Evolutionary conservation across 2,797 vertebrate species (phyloP).

Genomic region (Tauraco hartlaubi): DNA sequence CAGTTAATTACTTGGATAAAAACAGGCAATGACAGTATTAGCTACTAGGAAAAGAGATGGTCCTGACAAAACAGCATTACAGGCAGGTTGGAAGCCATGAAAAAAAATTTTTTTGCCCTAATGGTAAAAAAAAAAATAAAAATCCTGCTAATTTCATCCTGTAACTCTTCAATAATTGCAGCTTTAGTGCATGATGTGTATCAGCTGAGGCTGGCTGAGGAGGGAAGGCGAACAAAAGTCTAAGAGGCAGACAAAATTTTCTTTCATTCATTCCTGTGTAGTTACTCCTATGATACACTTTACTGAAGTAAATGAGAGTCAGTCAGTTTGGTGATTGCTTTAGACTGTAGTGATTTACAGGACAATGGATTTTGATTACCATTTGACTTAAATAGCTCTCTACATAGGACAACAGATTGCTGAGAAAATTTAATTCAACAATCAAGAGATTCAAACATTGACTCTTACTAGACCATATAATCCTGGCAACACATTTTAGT

Average conservation of each 20-base stretch:
- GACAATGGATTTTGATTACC: constrained; percentile 33
- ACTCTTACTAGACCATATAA: constrained; percentile 30
- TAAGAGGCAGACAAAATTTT: not conserved
- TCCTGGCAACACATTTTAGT: constrained; percentile 20
- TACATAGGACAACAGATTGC: not conserved
- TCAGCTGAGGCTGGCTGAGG: not conserved
- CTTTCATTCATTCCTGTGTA: not conserved
- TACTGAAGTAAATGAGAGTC: not conserved
- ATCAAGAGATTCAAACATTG: constrained; percentile 48
- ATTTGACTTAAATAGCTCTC: constrained; percentile 9
- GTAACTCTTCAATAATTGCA: not conserved
- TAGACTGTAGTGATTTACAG: not conserved
- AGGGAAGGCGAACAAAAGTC: not conserved
- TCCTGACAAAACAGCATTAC: not conserved
- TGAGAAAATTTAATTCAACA: constrained; percentile 49
- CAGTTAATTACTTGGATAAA: not conserved
- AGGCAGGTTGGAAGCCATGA: not conserved
- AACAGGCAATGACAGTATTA: not conserved
- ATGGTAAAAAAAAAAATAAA: not conserved
- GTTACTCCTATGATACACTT: not conserved
- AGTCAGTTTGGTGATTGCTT: not conserved
- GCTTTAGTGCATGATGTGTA: not conserved
- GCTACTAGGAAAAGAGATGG: not conserved
- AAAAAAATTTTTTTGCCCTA: not conserved
- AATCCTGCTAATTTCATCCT: not conserved